Percentiles rank a stretch among this genome's conserved stretches.
Evolutionary conservation across 2,113 vertebrate species (phyloP).

Genomic region (Mustelus asterias): DNA sequence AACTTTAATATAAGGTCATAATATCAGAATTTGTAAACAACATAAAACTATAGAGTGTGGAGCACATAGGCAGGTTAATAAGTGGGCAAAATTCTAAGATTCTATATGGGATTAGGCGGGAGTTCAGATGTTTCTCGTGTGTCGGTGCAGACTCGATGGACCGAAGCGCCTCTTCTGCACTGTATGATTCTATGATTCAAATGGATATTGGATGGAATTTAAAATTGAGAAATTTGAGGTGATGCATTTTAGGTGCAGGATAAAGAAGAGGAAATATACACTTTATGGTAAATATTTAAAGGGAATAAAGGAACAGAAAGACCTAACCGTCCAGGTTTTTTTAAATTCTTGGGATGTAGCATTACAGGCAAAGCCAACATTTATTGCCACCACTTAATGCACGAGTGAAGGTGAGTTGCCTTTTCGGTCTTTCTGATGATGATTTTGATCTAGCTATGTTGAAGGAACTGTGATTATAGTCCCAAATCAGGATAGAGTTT

Average conservation of each 20-base stretch:
- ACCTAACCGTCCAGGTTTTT: neutral
- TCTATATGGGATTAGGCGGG: too few relatives aligned
- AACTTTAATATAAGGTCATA: neutral
- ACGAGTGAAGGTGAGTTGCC: too few relatives aligned
- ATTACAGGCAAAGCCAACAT: too few relatives aligned
- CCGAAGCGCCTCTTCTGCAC: too few relatives aligned
- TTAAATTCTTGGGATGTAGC: too few relatives aligned
- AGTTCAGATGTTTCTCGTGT: too few relatives aligned
- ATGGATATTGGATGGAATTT: neutral
- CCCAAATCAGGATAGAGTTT: too few relatives aligned
- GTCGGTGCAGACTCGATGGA: too few relatives aligned
- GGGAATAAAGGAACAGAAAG: neutral
- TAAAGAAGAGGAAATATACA: neutral
- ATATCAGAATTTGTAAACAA: neutral
- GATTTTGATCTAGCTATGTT: too few relatives aligned
- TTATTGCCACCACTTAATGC: neutral
- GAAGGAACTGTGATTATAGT: too few relatives aligned
- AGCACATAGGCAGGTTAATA: neutral
- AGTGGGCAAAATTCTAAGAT: neutral
- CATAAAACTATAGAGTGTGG: neutral
- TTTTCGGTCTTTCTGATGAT: too few relatives aligned
- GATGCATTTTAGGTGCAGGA: neutral
- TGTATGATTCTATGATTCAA: too few relatives aligned
- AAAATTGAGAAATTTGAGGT: neutral
- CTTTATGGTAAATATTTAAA: neutral